Evolutionary conservation across 2,113 vertebrate species (phyloP).

Genomic region (Stictonetta naevosa): DNA sequence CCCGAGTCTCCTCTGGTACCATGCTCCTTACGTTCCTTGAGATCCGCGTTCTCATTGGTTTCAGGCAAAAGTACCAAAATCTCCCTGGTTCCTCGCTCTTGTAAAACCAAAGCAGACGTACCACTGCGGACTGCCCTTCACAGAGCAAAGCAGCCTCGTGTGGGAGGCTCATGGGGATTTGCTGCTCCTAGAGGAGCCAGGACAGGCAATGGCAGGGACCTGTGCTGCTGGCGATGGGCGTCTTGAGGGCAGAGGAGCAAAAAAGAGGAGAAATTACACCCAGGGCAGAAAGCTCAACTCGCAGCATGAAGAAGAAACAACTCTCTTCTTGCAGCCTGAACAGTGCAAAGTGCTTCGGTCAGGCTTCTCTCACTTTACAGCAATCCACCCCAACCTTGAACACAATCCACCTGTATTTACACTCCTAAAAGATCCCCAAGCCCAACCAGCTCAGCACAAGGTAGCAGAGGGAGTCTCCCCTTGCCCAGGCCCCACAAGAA

Average conservation of each 20-base stretch:
- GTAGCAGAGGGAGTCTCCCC: not conserved
- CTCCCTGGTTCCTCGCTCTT: not conserved
- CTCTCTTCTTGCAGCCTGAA: not conserved
- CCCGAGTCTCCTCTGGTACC: not conserved
- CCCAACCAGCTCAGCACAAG: not conserved
- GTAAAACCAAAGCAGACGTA: not conserved
- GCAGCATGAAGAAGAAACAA: not conserved
- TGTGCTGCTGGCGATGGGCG: not conserved
- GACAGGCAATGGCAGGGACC: fast-evolving
- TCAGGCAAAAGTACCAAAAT: not conserved
- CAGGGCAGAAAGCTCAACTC: not conserved
- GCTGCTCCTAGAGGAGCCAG: not conserved
- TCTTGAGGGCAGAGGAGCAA: not conserved
- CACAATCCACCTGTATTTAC: not conserved
- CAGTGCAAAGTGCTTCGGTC: not conserved
- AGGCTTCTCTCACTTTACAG: not conserved
- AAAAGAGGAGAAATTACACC: not conserved
- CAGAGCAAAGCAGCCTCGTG: not conserved
- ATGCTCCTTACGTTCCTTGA: not conserved
- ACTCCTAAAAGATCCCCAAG: not conserved
- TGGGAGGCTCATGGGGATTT: fast-evolving
- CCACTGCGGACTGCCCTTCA: not conserved
- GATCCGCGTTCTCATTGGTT: not conserved
- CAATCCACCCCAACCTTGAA: not conserved
- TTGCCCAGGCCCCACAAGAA: not conserved